A percentile compares a stretch with the other conserved stretches of the same genome.
Evolutionary conservation across 2,797 vertebrate genomes (phyloP).

Genomic region (Caiman crocodilus): DNA sequence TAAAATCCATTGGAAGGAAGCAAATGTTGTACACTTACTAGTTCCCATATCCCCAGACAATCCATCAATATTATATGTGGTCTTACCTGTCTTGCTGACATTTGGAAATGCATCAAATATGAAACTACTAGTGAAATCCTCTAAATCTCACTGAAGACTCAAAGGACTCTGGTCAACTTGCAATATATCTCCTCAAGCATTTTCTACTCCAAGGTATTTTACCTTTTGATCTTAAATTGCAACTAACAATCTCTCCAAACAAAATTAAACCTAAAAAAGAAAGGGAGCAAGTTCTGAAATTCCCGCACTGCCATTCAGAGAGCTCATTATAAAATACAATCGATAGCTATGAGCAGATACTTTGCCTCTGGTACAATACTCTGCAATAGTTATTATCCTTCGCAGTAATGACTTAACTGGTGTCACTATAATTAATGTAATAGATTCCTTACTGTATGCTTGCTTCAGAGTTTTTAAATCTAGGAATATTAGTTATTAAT

Average conservation of each 20-base stretch:
- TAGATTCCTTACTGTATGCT: background rate
- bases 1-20: background rate
- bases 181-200: constrained; percentile 39
- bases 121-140: constrained; percentile 36
- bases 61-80: constrained; percentile 2
- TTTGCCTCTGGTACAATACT: constrained; percentile 14
- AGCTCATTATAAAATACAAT: constrained; percentile 20
- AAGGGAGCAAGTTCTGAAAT: constrained; percentile 8
- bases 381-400: background rate
- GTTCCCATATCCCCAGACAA: background rate
- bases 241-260: constrained; percentile 28
- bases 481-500: constrained; percentile 4
- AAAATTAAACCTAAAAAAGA: constrained; percentile 45
- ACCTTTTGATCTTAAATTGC: constrained; percentile 54
- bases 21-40: background rate
- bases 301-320: background rate
- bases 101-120: constrained; percentile 46
- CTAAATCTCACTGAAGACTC: constrained; percentile 27
- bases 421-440: constrained; percentile 42
- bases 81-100: background rate
- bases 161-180: constrained; percentile 3
- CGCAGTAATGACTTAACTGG: constrained; percentile 39
- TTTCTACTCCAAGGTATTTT: background rate
- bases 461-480: constrained; percentile 32
- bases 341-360: constrained; percentile 4